Percentiles rank a stretch among this genome's conserved stretches.
These are phyloP conservation scores for Drosophila nr. medialis DNA, from an alignment of 2,888 invertebrate species.

Conservation along the genomic window DNA sequence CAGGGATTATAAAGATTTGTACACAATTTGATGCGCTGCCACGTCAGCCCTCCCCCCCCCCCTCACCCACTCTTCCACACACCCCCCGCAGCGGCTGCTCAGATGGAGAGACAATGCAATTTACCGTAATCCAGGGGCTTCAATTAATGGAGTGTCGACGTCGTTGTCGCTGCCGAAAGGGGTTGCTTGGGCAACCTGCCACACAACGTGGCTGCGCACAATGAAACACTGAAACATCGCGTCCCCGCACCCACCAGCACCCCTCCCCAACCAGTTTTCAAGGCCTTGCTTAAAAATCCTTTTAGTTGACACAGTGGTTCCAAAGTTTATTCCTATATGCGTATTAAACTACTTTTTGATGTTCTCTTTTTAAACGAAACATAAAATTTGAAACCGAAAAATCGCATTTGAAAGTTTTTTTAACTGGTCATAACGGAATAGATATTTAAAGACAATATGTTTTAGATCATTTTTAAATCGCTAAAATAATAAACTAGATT, in stretches of 20 bases:
- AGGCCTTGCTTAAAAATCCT: constrained; percentile 26
- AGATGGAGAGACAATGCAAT: constrained; percentile 81
- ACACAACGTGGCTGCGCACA: constrained; percentile 27
- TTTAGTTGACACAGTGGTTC: constrained; percentile 37
- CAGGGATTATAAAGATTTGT: constrained; percentile 83
- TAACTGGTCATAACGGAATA: too few species aligned
- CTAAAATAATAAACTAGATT: background rate
- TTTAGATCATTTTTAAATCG: background rate
- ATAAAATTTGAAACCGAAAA: too few species aligned
- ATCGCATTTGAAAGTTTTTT: too few species aligned
- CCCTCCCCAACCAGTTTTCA: background rate
- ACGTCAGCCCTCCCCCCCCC: constrained; percentile 20
- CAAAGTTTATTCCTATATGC: background rate
- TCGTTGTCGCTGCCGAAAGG: constrained; percentile 47
- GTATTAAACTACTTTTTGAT: background rate
- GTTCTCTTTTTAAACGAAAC: background rate
- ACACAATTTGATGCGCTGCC: constrained; percentile 69
- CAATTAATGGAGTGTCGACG: constrained; percentile 82
- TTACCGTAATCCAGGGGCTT: constrained; percentile 83
- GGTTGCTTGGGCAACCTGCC: constrained; percentile 55
- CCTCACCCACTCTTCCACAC: background rate
- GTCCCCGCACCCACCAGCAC: background rate
- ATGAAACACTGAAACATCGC: constrained; percentile 39
- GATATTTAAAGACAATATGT: too few species aligned
- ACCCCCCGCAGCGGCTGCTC: constrained; percentile 62